Base-by-base conservation (phyloP, 1,140 invertebrate genomes). In the Drosophila bocqueti region DNA sequence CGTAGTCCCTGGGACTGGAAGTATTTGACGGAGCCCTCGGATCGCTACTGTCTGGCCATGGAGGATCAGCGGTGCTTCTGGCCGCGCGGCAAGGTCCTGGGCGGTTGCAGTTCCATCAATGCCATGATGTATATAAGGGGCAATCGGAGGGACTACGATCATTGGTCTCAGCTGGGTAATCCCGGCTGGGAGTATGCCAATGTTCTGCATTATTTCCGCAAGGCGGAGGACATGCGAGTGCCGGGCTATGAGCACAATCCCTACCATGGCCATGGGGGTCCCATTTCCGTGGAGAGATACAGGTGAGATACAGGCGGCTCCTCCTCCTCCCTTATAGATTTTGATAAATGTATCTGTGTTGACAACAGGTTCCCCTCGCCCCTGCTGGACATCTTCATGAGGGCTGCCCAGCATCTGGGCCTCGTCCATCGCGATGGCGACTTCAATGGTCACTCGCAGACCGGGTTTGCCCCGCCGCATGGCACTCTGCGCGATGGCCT, bases 101-200 rank as follows among this genome's bases (percentile, higher is more conserved):
- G 98, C 11, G 98, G 98, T 4, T 96, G 95, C 3, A 97, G 96
- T 77, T 95, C 96, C 5, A 93, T 98, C 15, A 98, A 98, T 89
- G 97, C 96, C 4, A 98, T 98, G 97, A 94, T 98, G 42, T 98
- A 98, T 78, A 95, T 98, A 0, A 93, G 98, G 36, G 98, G 98
- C 1, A 97, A 98, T 93, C 95, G 94, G 42, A 93, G 92, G 5
- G 97, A 98, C 93, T 99, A 98, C 86, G 96, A 99, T 86, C 91
- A 94, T 16, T 99, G 97, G 97, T 95, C 95, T 24, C 93, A 93
- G 40, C 83, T 95, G 92, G 97, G 95, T 77, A 98, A 96, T 92
- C 59, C 90, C 4, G 96, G 95, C 16, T 98, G 97, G 95, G 94
- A 96, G 21, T 96, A 97, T 60, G 94, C 96, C 38, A 96, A 96